Conservation (phyloP, 2,888 invertebrate species). For the Cyrtodaria siliqua region DNA sequence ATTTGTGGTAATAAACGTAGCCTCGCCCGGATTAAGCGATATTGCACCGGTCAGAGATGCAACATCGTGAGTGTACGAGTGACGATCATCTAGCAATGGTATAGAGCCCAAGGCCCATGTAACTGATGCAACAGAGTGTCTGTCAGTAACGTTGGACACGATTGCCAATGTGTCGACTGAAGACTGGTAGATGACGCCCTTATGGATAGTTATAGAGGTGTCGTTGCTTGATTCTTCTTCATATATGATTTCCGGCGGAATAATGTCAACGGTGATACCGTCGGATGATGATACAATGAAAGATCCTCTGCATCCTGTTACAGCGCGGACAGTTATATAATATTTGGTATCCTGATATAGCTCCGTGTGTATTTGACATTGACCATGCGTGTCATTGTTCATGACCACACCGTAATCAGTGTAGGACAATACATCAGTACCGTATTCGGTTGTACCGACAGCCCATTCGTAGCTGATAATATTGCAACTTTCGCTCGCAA, state of each 20-base stretch:
- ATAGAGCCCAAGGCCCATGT: constrained; percentile 46
- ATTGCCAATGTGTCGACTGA: constrained; percentile 45
- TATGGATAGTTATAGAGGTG: constrained; percentile 11
- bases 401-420: constrained; percentile 74
- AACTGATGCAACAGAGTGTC: constrained; percentile 26
- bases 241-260: constrained; percentile 53
- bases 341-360: constrained; percentile 68
- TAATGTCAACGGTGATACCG: constrained; percentile 70
- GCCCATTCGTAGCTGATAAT: constrained; percentile 76
- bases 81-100: constrained; percentile 33
- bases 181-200: constrained; percentile 52
- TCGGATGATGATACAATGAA: constrained; percentile 73
- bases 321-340: constrained; percentile 70
- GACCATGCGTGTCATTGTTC: constrained; percentile 67
- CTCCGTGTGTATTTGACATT: constrained; percentile 67
- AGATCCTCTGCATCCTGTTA: constrained; percentile 71
- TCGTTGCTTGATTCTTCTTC: constrained; percentile 28
- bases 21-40: constrained; percentile 52
- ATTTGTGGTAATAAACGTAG: constrained; percentile 58
- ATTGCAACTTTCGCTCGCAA: constrained; percentile 74
- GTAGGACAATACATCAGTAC: constrained; percentile 70
- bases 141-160: constrained; percentile 52
- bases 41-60: constrained; percentile 29
- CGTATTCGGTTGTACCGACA: constrained; percentile 69
- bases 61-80: constrained; percentile 39